Evolutionary conservation across 2,113 vertebrate genomes (phyloP), one percentile per base, ranked within the genome.

Genomic region (Syngnathus scovelli): DNA sequence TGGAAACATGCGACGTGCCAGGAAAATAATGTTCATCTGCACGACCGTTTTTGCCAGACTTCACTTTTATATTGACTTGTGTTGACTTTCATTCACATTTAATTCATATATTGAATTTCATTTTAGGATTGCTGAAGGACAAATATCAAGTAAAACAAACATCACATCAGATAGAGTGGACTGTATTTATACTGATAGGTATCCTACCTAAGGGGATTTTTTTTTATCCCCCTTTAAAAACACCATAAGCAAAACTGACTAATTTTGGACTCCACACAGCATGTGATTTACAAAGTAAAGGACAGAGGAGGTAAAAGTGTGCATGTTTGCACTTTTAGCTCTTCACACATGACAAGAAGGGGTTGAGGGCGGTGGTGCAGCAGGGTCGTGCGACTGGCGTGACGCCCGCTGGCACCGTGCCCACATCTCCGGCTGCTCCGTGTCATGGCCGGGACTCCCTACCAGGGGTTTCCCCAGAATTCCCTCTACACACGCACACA

Each of bases 391-490:
- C 54, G 58, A 39, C 69, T 91, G 89, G 92, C 89, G 18, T 39
- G 41, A 27, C 19, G 87, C 90, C 91, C 67, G 37, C 78, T 92
- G 92, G 91, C 89, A 83, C 72, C 0, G 60, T 76, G 89, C 90
- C 89, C 74, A 77, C 83, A 82, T 85, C 82, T 88, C 87, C 46
- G 72, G 79, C 88, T 90, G 84, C 76, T 86, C 83, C 77, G 72
- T 90, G 90, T 88, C 88, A 84, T 64, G 58, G 83, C 77, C 87
- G 88, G 87, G 83, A 88, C 86, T 88, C 86, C 84, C 87, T 88
- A 87, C 89, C 85, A 90, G 89, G 90, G 90, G 82, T 91, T 90
- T 85, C 88, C 90, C 90, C 86, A 82, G 69, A 87, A 83, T 80
- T 79, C 83, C 86, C 76, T 82, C 85, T 73, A 19, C 73, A 69